Evolutionary conservation across 2,113 vertebrate species (phyloP).

Genomic region (Leptobrachium ailaonicum): DNA sequence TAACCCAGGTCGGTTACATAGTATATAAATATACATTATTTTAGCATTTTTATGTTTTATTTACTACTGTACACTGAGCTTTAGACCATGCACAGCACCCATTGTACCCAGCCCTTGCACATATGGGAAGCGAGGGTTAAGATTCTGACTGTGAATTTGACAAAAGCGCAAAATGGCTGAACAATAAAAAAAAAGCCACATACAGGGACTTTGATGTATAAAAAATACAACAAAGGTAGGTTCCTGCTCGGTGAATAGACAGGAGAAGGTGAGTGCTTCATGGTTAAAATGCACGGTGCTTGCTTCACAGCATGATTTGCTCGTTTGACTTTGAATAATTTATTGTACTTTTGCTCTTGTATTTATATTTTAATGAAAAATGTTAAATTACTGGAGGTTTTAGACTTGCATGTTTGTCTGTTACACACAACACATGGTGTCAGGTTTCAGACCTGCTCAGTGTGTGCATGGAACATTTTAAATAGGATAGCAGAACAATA

Average conservation of each 20-base stretch:
- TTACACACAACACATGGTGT: not conserved
- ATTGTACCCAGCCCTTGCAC: constrained; percentile 70
- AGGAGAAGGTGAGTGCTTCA: constrained; percentile 42
- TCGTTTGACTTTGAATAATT: not conserved
- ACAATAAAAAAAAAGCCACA: constrained; percentile 1
- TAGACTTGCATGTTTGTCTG: not conserved
- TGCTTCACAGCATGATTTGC: not conserved
- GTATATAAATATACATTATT: not conserved
- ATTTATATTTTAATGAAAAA: not conserved
- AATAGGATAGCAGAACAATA: too few relatives aligned
- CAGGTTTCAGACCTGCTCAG: not conserved
- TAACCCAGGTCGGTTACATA: too few relatives aligned
- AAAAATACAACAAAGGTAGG: constrained; percentile 35
- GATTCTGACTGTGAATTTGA: constrained; percentile 54
- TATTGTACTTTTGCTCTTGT: not conserved
- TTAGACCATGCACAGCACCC: constrained; percentile 53
- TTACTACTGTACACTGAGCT: constrained; percentile 60
- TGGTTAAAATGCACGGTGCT: constrained; percentile 1
- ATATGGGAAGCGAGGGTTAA: constrained; percentile 63
- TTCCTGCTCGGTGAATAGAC: constrained; percentile 15
- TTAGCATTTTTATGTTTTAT: not conserved
- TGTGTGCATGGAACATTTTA: too few relatives aligned
- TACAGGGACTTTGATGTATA: constrained; percentile 8
- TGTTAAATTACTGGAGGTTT: too few relatives aligned
- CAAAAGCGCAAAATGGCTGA: constrained; percentile 34